Conservation (phyloP, 2,113 vertebrate species). For the Mixornis gularis region DNA sequence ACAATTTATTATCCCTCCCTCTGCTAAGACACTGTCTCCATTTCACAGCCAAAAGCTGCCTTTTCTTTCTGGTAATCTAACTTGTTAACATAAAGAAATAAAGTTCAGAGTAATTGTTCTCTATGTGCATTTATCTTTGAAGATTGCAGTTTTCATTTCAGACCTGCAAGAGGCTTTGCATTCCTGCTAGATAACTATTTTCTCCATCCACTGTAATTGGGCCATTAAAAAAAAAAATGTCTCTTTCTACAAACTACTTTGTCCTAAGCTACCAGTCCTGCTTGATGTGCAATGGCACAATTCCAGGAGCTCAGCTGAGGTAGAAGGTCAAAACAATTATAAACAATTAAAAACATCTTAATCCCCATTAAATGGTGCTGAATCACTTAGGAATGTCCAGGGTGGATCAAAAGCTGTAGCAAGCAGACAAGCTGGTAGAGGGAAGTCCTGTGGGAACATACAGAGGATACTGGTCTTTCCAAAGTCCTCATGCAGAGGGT, state of each 20-base stretch:
- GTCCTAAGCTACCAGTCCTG: neutral
- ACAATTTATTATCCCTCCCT: neutral
- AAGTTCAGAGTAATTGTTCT: neutral
- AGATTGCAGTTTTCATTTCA: neutral
- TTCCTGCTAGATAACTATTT: neutral
- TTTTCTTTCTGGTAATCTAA: neutral
- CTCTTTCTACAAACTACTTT: neutral
- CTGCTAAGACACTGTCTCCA: neutral
- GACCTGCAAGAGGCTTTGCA: neutral
- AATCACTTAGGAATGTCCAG: neutral
- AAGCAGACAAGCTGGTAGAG: neutral
- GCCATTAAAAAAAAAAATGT: neutral
- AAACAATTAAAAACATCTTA: constrained; percentile 27
- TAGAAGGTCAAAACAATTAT: constrained; percentile 1
- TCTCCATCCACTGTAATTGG: neutral
- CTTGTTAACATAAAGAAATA: neutral
- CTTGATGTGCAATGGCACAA: neutral
- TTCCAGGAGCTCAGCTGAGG: constrained; percentile 1
- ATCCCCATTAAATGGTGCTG: neutral
- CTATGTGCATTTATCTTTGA: neutral
- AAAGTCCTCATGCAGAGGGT: neutral
- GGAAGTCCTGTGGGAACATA: neutral
- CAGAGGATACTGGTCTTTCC: neutral
- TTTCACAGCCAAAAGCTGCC: neutral
- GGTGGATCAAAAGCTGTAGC: neutral